phyloP scores from a whole-genome alignment of 2,113 vertebrate genomes.

The Aptenodytes forsteri region DNA sequence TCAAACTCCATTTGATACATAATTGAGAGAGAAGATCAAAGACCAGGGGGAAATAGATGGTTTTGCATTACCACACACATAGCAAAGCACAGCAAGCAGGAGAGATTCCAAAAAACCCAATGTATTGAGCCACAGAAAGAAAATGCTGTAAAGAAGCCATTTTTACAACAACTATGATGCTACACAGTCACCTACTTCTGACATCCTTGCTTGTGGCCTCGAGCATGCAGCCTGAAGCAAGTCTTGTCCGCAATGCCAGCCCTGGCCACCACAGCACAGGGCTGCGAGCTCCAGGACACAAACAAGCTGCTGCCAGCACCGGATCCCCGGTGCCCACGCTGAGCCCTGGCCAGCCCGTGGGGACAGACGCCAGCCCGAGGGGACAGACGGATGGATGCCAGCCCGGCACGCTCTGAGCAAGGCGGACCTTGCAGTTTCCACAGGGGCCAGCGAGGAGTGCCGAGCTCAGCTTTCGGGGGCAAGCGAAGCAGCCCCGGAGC shows the following conservation, averaged over 20 bases:
- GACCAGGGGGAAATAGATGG: neutral
- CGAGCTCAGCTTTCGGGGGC: accelerated
- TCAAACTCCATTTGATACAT: neutral
- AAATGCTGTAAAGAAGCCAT: neutral
- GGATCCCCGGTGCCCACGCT: accelerated
- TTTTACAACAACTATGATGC: neutral
- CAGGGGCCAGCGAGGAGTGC: neutral
- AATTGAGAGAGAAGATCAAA: constrained; percentile 14
- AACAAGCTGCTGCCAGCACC: neutral
- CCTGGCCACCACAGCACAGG: accelerated
- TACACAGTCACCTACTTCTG: neutral
- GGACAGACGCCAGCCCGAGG: neutral
- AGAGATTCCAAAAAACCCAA: neutral
- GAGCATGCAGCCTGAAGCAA: accelerated
- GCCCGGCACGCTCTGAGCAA: neutral
- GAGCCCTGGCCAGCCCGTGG: neutral
- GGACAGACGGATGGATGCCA: neutral
- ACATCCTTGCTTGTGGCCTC: no score
- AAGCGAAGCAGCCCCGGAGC: neutral
- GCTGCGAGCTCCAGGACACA: neutral
- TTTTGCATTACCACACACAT: neutral
- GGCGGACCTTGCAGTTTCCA: neutral
- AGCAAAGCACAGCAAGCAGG: neutral
- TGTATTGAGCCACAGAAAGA: neutral
- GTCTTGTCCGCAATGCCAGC: accelerated